Conservation (phyloP, 1,140 invertebrate species). For the Drosophila cardini region DNA sequence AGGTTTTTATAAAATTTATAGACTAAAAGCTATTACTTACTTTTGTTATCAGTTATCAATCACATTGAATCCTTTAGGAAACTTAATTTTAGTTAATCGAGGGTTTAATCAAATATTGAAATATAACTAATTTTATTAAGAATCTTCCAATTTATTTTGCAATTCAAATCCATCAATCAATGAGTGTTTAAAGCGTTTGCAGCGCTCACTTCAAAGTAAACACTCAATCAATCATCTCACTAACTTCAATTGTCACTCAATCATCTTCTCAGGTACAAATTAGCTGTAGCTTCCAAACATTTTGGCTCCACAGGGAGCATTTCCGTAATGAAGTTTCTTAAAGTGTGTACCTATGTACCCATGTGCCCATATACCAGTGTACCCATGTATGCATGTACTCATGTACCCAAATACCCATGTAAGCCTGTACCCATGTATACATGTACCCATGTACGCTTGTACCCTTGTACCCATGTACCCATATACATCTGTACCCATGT, state of each 20-base stretch:
- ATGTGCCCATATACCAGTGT: too few species aligned
- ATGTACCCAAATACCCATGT: too few species aligned
- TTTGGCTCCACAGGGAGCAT: constrained; percentile 8
- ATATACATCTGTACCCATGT: too few species aligned
- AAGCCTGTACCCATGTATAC: too few species aligned
- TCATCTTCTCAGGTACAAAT: constrained; percentile 8
- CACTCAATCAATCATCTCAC: constrained; percentile 15
- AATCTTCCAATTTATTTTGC: too few species aligned
- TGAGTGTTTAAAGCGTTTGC: background rate
- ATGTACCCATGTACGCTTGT: too few species aligned
- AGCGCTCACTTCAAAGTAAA: constrained; percentile 7
- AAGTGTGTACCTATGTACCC: too few species aligned
- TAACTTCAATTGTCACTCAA: constrained; percentile 23
- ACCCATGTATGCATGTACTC: too few species aligned
- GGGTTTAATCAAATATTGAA: background rate
- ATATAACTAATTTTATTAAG: background rate
- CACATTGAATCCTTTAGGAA: too few species aligned
- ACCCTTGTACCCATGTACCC: too few species aligned
- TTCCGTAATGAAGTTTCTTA: too few species aligned
- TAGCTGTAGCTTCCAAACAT: background rate
- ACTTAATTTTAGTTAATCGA: background rate
- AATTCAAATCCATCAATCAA: constrained; percentile 12
- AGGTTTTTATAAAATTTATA: constrained; percentile 5
- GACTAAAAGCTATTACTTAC: background rate
- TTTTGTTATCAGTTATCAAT: background rate